A percentile compares a stretch with the other conserved stretches of the same genome.
Conservation (phyloP, 2,888 invertebrate species). For the Dicyrtoma fusca region DNA sequence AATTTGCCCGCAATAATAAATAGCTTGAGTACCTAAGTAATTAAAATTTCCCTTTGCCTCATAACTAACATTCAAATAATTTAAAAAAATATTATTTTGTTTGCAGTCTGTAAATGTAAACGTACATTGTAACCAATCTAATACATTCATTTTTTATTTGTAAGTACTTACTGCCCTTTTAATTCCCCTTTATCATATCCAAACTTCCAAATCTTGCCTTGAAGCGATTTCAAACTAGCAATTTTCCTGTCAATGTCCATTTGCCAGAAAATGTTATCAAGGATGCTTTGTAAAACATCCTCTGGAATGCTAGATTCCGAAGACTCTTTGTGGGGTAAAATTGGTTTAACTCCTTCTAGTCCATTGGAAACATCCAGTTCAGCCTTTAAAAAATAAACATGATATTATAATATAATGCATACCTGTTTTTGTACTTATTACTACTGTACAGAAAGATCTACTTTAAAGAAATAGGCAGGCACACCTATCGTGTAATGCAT, state of each 20-base stretch:
- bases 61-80: background rate
- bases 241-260: slow-evolving; percentile 81
- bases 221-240: slow-evolving; percentile 80
- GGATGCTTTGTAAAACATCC: slow-evolving; percentile 8
- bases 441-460: too few relatives aligned
- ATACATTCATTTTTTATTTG: background rate
- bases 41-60: background rate
- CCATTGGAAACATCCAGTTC: slow-evolving; percentile 66
- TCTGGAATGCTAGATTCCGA: slow-evolving; percentile 6
- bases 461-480: too few relatives aligned
- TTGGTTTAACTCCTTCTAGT: slow-evolving; percentile 63
- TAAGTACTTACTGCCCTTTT: slow-evolving; percentile 80
- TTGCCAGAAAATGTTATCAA: slow-evolving; percentile 72
- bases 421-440: too few relatives aligned
- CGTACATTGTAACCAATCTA: too few relatives aligned
- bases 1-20: too few relatives aligned
- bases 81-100: background rate
- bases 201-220: slow-evolving; percentile 85
- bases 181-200: slow-evolving; percentile 78
- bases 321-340: background rate
- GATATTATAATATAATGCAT: background rate
- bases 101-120: too few relatives aligned
- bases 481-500: too few relatives aligned
- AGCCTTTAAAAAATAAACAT: slow-evolving; percentile 59
- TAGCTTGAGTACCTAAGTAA: too few relatives aligned